Percentiles rank a stretch among this genome's conserved stretches.
phyloP scores from a whole-genome alignment of 2,797 vertebrate species.

The Acestrorhynchus altus region DNA sequence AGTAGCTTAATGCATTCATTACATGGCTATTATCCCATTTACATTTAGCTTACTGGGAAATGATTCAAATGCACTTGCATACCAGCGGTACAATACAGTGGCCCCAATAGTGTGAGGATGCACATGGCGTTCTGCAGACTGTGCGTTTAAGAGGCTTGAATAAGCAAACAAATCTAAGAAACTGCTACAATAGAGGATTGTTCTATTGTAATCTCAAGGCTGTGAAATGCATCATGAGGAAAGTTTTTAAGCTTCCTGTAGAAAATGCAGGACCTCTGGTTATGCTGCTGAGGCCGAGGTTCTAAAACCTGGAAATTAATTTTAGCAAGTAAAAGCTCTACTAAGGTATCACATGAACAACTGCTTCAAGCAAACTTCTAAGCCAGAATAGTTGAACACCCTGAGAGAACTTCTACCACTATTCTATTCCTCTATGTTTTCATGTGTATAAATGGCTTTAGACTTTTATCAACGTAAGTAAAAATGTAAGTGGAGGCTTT shows the following conservation, averaged over 20 bases:
- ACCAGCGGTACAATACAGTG: background rate
- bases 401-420: background rate
- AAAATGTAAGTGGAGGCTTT: background rate
- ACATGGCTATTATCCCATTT: too few species aligned
- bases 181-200: background rate
- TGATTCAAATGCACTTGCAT: background rate
- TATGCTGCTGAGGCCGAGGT: background rate
- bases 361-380: background rate
- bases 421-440: background rate
- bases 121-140: background rate
- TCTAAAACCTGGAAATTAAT: background rate
- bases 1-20: too few species aligned
- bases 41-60: background rate
- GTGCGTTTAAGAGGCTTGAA: background rate
- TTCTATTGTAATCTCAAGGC: background rate
- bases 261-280: background rate
- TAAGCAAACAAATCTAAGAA: background rate
- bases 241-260: background rate
- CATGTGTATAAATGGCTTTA: background rate
- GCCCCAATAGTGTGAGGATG: background rate
- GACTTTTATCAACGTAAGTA: background rate
- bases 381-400: constrained; percentile 10
- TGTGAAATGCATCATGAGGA: background rate
- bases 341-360: background rate
- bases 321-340: background rate